phyloP scores from a whole-genome alignment of 2,113 vertebrate genomes.

The Puma concolor region DNA sequence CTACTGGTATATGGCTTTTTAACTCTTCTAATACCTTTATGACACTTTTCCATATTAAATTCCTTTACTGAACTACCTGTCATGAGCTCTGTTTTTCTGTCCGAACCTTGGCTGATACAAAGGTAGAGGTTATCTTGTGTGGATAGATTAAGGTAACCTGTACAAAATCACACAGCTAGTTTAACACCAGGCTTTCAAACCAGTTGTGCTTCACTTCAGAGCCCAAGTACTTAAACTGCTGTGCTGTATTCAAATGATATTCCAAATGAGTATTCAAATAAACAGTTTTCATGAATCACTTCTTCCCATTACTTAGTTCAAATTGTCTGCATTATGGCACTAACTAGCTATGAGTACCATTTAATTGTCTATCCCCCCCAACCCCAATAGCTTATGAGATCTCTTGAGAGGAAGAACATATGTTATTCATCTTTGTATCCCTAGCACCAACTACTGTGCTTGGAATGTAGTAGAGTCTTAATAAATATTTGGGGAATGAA shows the following conservation, averaged over 20 bases:
- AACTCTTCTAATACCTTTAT: not conserved
- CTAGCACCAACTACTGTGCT: slow-evolving; percentile 32
- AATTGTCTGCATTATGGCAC: not conserved
- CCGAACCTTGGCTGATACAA: not conserved
- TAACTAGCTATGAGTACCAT: not conserved
- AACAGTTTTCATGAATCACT: not conserved
- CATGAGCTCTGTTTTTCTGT: not conserved
- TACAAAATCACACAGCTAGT: not conserved
- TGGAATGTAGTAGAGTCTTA: slow-evolving; percentile 44
- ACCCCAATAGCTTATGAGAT: not conserved
- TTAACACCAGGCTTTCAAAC: not conserved
- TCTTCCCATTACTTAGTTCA: not conserved
- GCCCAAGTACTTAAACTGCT: not conserved
- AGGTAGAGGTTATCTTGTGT: not conserved
- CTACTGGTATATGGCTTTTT: not conserved
- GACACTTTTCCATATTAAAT: not conserved
- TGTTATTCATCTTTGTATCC: slow-evolving; percentile 36
- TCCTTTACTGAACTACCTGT: not conserved
- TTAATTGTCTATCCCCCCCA: not conserved
- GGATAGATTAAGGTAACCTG: not conserved
- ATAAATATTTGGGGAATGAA: slow-evolving; percentile 64
- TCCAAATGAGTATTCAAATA: not conserved
- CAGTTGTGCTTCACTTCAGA: not conserved
- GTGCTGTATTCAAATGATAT: not conserved
- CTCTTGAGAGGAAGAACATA: not conserved